Evolutionary conservation across 2,113 vertebrate species (phyloP).

Genomic region (Pelobates fuscus): DNA sequence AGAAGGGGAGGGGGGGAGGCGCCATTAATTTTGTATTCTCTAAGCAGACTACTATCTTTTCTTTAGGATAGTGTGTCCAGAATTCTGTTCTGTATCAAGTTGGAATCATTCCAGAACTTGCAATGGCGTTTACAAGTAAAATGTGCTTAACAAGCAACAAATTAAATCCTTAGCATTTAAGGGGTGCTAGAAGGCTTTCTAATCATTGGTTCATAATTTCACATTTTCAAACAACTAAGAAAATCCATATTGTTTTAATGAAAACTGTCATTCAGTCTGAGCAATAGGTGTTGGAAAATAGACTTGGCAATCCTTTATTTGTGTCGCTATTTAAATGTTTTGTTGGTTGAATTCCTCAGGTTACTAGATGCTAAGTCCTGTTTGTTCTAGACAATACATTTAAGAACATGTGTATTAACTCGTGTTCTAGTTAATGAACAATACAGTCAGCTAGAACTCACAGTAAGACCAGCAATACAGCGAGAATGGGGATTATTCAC

Average conservation of each 20-base stretch:
- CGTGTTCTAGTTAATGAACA: too few relatives aligned
- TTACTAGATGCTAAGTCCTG: background rate
- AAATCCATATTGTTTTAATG: conserved; percentile 66
- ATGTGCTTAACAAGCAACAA: conserved; percentile 2
- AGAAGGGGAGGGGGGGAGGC: too few relatives aligned
- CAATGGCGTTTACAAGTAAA: background rate
- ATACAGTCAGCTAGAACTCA: too few relatives aligned
- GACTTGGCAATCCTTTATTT: conserved; percentile 43
- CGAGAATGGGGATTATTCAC: too few relatives aligned
- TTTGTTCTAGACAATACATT: background rate
- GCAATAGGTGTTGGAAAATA: conserved; percentile 59
- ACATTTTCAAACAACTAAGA: background rate
- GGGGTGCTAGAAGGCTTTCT: conserved; percentile 7
- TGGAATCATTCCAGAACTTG: background rate
- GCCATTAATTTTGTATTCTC: too few relatives aligned
- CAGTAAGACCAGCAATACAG: too few relatives aligned
- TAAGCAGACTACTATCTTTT: too few relatives aligned
- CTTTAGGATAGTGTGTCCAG: too few relatives aligned
- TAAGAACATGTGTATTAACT: too few relatives aligned
- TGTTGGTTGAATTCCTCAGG: background rate
- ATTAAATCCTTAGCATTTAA: background rate
- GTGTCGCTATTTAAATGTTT: background rate
- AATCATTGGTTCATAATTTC: background rate
- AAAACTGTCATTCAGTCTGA: conserved; percentile 58
- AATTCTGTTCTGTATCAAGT: too few relatives aligned